Evolutionary conservation across 2,797 vertebrate genomes (phyloP), one percentile per base, ranked within the genome.

Genomic region (Eulemur albifrons): DNA sequence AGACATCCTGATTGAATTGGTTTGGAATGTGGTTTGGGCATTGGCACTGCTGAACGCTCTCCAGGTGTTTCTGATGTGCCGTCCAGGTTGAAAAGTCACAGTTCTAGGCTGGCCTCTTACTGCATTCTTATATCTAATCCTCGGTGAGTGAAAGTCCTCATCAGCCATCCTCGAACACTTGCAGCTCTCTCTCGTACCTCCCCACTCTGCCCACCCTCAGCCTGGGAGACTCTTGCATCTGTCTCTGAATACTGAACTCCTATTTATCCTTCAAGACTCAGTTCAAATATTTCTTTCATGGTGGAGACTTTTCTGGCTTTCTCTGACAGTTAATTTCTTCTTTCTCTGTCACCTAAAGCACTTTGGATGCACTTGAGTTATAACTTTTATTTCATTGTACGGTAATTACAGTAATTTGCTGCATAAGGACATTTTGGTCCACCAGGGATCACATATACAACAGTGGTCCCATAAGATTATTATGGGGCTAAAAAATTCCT

Each of bases 261-360:
- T 87, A 40, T 52, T 69, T 70, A 79, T 30, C 30, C 82, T 85
- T 96, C 77, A 83, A 88, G 82, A 88, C n/a, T 38, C 86, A 40
- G 27, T 73, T 77, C 52, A 72, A 65, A 45, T 81, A 79, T 73
- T 93, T 80, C 23, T 70, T 88, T 13, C 32, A 0, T 35, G 40
- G 35, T 18, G 27, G n/a, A 82, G 40, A 79, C 6, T 32, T 63
- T 81, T 17, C 69, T 75, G 76, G 79, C n/a, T 92, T 80, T 35
- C 65, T 7, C 15, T 75, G n/a, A 32, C 38, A 38, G 27, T 35
- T 30, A 38, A 13, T 14, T 79, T 63, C 45, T 89, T 57, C 88
- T 76, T 77, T 73, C 70, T 48, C 76, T 43, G 0, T 69, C 40
- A 80, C 61, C 45, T 73, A 32, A 87, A 48, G 82, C 25, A 81